Evolutionary conservation across 2,797 vertebrate genomes (phyloP), one percentile per base, ranked within the genome.

Genomic region (Melanotaenia boesemani): DNA sequence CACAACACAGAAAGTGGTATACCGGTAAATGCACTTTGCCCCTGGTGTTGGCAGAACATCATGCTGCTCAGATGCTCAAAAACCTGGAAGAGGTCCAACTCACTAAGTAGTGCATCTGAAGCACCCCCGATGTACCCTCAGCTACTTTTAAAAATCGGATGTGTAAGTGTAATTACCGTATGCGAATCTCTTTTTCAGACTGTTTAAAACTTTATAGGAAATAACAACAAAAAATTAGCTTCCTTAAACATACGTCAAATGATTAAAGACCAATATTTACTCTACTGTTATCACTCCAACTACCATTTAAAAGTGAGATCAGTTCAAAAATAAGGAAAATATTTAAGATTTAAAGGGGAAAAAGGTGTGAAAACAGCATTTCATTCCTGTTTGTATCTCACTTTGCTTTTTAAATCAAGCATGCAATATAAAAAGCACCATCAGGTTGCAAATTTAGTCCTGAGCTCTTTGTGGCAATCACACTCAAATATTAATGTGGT

Each of bases 401-500:
- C 20, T 67, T 20, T 11, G 30, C 24, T 10, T 44, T 26, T 0
- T 52, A 36, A 60, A 73, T 77, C 61, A 56, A 22, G 22, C 59
- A 44, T 39, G 12, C 24, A 2, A 6, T 10, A 30, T 9, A 37
- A 67, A 36, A 80, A 52, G 11, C 28, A 18, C 57, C 1, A 41
- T 13, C 2, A 26, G 50, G 36, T 46, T 70, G 66, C 66, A 79
- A 70, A 85, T 84, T 72, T 78, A 76, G 55, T 1, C 13, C 34
- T 58, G 58, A 20, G 52, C 50, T 71, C 79, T 70, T 82, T 83
- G 77, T 62, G 61, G 82, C 54, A 76, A 74, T 70, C 79, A 30
- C 3, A 37, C 77, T 90, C 20, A 86, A 89, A 86, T 78, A 92
- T 90, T 88, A 10, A 92, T 91, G 88, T 0, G 1, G 0, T 61